A percentile compares a stretch with the other conserved stretches of the same genome.
Conservation (phyloP, 2,113 vertebrate species). For the Ptychochromis oligacanthus region DNA sequence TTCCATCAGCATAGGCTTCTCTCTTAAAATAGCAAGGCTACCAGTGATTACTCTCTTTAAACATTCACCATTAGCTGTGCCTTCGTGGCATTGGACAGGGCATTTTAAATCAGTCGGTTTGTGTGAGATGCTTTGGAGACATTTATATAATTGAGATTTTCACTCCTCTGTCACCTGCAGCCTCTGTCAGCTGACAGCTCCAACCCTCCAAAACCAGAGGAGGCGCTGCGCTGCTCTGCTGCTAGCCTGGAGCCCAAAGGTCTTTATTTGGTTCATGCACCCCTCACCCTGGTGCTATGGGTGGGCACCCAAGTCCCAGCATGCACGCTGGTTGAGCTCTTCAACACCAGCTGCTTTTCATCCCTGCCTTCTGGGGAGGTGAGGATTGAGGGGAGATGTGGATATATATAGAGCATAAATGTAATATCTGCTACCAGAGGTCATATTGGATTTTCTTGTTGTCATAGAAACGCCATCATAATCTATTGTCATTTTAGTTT, state of each 20-base stretch:
- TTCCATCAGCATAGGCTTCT: not conserved
- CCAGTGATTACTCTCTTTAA: not conserved
- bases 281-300: slow-evolving; percentile 80
- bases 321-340: slow-evolving; percentile 70
- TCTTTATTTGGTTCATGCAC: slow-evolving; percentile 74
- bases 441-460: not conserved
- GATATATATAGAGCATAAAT: too few relatives aligned
- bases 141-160: rapidly evolving
- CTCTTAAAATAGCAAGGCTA: not conserved
- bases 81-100: rapidly evolving
- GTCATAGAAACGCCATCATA: too few relatives aligned
- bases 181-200: slow-evolving; percentile 5
- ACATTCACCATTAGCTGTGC: not conserved
- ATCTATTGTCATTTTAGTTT: not conserved
- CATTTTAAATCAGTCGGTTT: rapidly evolving
- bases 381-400: not conserved
- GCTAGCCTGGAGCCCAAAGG: slow-evolving; percentile 68
- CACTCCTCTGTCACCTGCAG: slow-evolving; percentile 39
- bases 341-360: slow-evolving; percentile 75
- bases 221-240: slow-evolving; percentile 69
- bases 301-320: slow-evolving; percentile 72
- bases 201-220: not conserved
- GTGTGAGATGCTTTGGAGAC: not conserved
- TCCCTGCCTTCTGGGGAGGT: slow-evolving; percentile 81
- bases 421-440: not conserved